These are phyloP conservation scores for Ceraclea dissimilis DNA, from an alignment of 2,888 invertebrate genomes.

Conservation along the genomic window DNA sequence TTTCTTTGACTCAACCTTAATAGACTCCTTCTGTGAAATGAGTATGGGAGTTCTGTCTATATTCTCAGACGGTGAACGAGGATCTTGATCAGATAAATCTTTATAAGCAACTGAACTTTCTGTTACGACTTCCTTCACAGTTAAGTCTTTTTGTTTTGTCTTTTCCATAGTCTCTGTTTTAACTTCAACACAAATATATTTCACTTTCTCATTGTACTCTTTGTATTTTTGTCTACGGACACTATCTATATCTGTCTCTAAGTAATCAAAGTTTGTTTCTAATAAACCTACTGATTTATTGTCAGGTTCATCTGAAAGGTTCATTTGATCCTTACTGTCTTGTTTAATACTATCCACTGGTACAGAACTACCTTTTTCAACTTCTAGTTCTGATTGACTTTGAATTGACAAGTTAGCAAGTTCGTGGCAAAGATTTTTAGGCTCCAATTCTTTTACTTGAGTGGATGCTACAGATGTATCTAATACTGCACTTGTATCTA, in stretches of 20 bases:
- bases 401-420: slow-evolving; percentile 16
- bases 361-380: background rate
- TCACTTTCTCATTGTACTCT: slow-evolving; percentile 1
- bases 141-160: background rate
- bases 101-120: slow-evolving; percentile 5
- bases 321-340: background rate
- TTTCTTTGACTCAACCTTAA: background rate
- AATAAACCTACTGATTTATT: slow-evolving; percentile 38
- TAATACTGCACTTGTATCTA: slow-evolving; percentile 4
- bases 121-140: background rate
- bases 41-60: slow-evolving; percentile 47
- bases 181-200: background rate
- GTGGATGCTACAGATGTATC: slow-evolving; percentile 3
- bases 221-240: slow-evolving; percentile 26
- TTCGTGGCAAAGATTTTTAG: slow-evolving; percentile 33
- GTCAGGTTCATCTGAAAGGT: slow-evolving; percentile 25
- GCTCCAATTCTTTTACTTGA: slow-evolving; percentile 5
- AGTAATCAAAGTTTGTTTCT: slow-evolving; percentile 56
- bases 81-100: slow-evolving; percentile 35
- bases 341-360: background rate
- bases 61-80: slow-evolving; percentile 43
- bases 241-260: slow-evolving; percentile 41
- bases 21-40: slow-evolving; percentile 28
- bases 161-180: background rate
- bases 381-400: slow-evolving; percentile 30